These are phyloP conservation scores for Onthophagus taurus DNA, from an alignment of 1,140 invertebrate species.

Conservation along the genomic window DNA sequence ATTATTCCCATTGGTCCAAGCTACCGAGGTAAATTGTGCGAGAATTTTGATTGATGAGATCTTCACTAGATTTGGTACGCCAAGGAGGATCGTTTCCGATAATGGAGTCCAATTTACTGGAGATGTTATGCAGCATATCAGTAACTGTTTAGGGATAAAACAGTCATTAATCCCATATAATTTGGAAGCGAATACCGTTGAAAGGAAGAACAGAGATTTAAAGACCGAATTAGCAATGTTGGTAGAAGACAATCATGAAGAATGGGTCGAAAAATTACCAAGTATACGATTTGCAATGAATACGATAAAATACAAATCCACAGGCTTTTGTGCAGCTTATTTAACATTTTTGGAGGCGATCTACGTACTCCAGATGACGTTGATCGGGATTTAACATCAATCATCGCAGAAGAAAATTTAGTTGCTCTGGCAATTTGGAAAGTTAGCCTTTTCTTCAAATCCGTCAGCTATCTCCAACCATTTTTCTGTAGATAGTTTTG, in stretches of 20 bases:
- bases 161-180: not conserved
- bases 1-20: slow-evolving; percentile 25
- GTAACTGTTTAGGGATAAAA: not conserved
- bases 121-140: slow-evolving; percentile 6
- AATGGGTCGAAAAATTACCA: slow-evolving; percentile 24
- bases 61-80: no score
- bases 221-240: not conserved
- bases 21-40: slow-evolving; percentile 26
- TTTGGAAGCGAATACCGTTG: no score
- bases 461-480: no score
- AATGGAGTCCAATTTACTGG: not conserved
- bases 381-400: not conserved
- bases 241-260: not conserved
- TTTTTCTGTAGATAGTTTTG: no score
- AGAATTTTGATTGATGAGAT: slow-evolving; percentile 7
- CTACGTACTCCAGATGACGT: not conserved
- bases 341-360: not conserved
- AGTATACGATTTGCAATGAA: slow-evolving; percentile 22
- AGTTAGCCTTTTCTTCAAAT: no score
- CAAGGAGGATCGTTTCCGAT: no score
- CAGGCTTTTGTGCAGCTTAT: not conserved
- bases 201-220: no score
- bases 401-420: slow-evolving; percentile 1
- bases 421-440: no score
- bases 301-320: not conserved